Conservation (phyloP, 2,888 invertebrate genomes). For the Limnephilus marmoratus region DNA sequence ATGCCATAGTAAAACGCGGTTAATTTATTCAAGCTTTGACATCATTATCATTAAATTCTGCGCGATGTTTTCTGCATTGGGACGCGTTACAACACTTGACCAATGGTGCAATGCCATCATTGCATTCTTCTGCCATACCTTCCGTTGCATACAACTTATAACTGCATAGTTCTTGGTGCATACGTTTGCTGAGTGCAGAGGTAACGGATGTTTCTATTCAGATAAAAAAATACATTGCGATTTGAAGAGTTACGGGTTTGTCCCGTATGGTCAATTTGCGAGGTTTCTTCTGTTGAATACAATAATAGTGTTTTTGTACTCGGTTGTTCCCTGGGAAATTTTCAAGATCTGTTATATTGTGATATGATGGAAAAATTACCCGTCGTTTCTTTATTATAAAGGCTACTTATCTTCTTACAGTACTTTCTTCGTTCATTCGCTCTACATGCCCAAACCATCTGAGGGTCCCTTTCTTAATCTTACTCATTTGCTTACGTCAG, state of each 20-base stretch:
- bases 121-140: neutral
- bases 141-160: neutral
- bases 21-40: neutral
- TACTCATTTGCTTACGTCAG: too few species aligned
- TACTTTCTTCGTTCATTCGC: too few species aligned
- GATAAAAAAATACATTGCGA: neutral
- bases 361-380: too few species aligned
- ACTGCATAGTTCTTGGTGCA: neutral
- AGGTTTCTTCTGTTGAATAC: neutral
- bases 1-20: neutral
- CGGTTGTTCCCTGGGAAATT: neutral
- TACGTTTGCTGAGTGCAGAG: neutral
- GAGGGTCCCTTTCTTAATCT: too few species aligned
- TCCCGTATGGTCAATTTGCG: neutral
- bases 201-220: neutral
- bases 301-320: neutral
- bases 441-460: too few species aligned
- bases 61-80: neutral
- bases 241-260: neutral
- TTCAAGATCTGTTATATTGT: neutral
- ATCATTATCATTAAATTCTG: neutral
- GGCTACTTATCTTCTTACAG: too few species aligned
- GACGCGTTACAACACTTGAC: neutral
- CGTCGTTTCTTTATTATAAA: too few species aligned
- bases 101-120: neutral